Conservation (phyloP, 2,797 vertebrate genomes). For the Eulemur rubriventer region DNA sequence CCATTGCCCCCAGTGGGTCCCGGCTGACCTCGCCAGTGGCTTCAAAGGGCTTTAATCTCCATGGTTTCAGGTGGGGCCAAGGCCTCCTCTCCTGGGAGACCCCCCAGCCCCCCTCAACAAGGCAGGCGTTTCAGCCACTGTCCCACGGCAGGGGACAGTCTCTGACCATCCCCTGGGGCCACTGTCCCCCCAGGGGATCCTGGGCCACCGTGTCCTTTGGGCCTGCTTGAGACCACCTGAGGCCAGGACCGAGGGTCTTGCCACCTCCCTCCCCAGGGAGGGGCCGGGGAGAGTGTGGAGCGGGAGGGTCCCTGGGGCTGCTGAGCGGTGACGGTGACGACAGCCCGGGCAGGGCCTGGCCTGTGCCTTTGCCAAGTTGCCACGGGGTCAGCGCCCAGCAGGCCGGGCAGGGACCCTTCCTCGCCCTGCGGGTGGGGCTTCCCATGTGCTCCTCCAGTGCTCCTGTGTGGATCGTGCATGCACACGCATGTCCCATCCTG, state of each 20-base stretch:
- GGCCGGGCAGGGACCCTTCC: background rate
- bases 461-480: too few relatives aligned
- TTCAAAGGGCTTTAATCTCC: background rate
- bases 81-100: background rate
- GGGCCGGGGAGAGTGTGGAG: too few relatives aligned
- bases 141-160: background rate
- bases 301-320: background rate
- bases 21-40: background rate
- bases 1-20: too few relatives aligned
- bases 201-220: background rate
- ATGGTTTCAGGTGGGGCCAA: too few relatives aligned
- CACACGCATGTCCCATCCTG: too few relatives aligned
- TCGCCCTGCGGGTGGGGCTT: too few relatives aligned
- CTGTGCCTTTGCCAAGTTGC: background rate
- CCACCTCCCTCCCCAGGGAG: background rate
- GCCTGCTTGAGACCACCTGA: background rate
- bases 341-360: background rate
- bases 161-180: background rate
- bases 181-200: background rate
- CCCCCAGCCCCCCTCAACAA: background rate
- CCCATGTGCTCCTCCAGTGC: too few relatives aligned
- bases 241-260: background rate
- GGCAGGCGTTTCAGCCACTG: accelerated
- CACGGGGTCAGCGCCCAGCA: too few relatives aligned
- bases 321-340: too few relatives aligned